Evolutionary conservation across 2,888 invertebrate genomes (phyloP), one percentile per base, ranked within the genome.

Genomic region (Drosophila quinaria): DNA sequence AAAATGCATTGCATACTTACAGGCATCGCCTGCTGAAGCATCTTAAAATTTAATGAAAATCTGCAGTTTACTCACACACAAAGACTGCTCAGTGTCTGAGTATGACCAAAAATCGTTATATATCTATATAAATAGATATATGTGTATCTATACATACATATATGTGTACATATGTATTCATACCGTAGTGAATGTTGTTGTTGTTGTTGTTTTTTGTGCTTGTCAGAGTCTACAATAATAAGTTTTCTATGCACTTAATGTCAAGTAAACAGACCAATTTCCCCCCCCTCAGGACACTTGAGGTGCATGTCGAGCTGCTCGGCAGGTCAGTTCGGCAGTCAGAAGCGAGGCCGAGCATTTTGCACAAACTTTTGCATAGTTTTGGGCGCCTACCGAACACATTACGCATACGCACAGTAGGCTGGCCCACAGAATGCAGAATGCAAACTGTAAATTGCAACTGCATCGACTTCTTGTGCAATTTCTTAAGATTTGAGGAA

Each of bases 1-100:
- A 89, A 84, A 89, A 84, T 84, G 81, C 74, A 88, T 70, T 72
- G 74, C 74, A 74, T 73, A 82, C 80, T 82, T 68, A 73, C 83
- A 63, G 61, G 50, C 76, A 70, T 71, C 58, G 62, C 65, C 46
- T 66, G 63, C 62, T 49, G 51, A 62, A 51, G 66, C 80, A 81
- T 78, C 90, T 87, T 89, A 90, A 90, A 90, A 81, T 90, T 90
- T 90, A 90, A 90, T 89, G 90, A 83, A 89, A 83, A 80, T 77
- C 83, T 83, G 80, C 69, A 74, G 67, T 50, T 80, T 35, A 15
- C 64, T 58, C 69, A 59, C 69, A 66, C 13, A 46, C 25, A 25
- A 25, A 44, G 58, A 55, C 49, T 62, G 59, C 51, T 54, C 72
- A 80, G 82, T 70, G 83, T 88, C 86, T 78, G 58, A 37, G 25